Conservation (phyloP, 2,113 vertebrate genomes). For the Plecotus auritus region DNA sequence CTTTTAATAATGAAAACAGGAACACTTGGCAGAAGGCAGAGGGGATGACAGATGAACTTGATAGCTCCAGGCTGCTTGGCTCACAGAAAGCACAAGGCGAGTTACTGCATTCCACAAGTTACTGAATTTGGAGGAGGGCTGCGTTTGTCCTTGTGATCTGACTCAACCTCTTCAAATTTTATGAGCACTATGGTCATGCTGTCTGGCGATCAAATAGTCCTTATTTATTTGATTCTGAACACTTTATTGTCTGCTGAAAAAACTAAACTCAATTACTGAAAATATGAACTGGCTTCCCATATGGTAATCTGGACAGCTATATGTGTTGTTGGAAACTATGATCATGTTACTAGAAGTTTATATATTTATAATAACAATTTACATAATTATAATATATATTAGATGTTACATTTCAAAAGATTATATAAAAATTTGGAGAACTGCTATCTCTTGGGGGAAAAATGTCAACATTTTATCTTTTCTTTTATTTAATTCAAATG, state of each 20-base stretch:
- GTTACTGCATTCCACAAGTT: neutral
- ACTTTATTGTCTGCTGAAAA: slow-evolving; percentile 38
- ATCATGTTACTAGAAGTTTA: neutral
- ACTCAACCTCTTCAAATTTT: neutral
- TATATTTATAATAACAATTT: neutral
- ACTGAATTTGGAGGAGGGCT: neutral
- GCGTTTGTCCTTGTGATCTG: neutral
- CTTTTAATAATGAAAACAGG: neutral
- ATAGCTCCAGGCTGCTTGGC: neutral
- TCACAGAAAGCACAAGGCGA: neutral
- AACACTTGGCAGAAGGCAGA: neutral
- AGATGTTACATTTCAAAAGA: neutral
- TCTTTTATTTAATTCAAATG: neutral
- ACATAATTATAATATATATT: neutral
- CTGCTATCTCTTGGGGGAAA: neutral
- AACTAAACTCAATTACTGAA: slow-evolving; percentile 14
- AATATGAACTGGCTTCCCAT: neutral
- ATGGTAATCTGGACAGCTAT: neutral
- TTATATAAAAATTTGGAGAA: neutral
- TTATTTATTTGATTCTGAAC: slow-evolving; percentile 37
- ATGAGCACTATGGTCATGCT: neutral
- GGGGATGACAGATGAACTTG: neutral
- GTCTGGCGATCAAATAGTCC: neutral
- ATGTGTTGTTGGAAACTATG: neutral
- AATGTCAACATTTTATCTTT: neutral